Evolutionary conservation across 1,140 invertebrate species (phyloP).

Genomic region (Ooceraea biroi): DNA sequence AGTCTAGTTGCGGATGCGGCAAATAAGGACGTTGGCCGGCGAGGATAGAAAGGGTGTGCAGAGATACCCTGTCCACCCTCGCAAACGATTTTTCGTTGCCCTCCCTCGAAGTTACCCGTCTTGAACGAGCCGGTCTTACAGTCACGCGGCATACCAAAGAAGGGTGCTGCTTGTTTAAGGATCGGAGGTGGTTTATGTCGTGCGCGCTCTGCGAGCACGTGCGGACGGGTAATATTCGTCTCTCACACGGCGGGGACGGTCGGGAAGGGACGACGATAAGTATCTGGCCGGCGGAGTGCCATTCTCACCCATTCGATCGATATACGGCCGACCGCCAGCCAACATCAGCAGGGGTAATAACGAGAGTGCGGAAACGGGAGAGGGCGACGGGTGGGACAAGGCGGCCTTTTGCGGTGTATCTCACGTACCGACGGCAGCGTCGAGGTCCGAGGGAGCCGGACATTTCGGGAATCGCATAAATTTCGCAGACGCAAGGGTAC

Average conservation of each 20-base stretch:
- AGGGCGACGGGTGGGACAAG: background rate
- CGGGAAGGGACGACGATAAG: conserved; percentile 62
- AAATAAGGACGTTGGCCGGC: conserved; percentile 17
- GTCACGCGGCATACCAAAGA: background rate
- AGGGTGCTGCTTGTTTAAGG: conserved; percentile 38
- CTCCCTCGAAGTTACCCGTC: background rate
- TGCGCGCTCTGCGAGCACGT: conserved; percentile 41
- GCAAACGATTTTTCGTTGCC: conserved; percentile 28
- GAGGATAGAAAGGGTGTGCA: background rate
- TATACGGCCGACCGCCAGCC: conserved; percentile 48
- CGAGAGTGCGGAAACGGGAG: conserved; percentile 41
- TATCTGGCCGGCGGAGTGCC: conserved; percentile 63
- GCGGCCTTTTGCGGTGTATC: conserved; percentile 54
- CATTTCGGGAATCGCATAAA: conserved; percentile 60
- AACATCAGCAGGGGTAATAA: conserved; percentile 42
- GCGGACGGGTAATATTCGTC: conserved; percentile 56
- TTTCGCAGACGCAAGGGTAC: conserved; percentile 51
- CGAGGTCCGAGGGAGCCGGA: conserved; percentile 48
- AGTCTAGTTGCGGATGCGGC: conserved; percentile 64
- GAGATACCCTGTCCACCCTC: background rate
- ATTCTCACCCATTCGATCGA: conserved; percentile 69
- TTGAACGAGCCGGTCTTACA: background rate
- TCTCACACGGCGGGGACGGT: background rate
- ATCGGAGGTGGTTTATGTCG: conserved; percentile 22
- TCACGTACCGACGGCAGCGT: conserved; percentile 25